phyloP scores from a whole-genome alignment of 2,888 invertebrate species.

The Agriotes lineatus region DNA sequence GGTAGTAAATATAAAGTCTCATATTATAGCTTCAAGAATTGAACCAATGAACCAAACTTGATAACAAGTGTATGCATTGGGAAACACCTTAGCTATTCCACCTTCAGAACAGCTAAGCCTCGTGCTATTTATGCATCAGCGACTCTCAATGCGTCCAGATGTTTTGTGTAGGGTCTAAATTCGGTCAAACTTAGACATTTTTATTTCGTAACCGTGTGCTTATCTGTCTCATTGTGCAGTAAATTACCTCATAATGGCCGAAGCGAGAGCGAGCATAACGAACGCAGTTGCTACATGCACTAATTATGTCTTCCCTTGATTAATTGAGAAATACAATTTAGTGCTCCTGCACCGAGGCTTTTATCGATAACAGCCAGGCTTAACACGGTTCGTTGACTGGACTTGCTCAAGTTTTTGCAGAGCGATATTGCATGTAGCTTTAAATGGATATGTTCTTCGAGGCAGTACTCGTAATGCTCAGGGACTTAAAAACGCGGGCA shows the following conservation, averaged over 20 bases:
- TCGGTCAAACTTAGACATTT: conserved; percentile 31
- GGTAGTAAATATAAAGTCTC: no score
- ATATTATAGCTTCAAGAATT: no score
- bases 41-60: no score
- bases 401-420: conserved; percentile 21
- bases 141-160: conserved; percentile 34
- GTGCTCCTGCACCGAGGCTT: conserved; percentile 5
- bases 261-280: conserved; percentile 25
- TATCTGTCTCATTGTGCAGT: conserved; percentile 22
- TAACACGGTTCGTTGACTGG: conserved; percentile 13
- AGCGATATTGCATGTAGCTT: conserved; percentile 12
- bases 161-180: conserved; percentile 41
- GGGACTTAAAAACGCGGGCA: no score
- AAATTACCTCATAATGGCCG: conserved; percentile 36
- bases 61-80: no score
- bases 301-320: conserved; percentile 22
- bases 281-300: conserved; percentile 18
- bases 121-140: conserved; percentile 24
- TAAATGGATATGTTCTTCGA: conserved; percentile 1
- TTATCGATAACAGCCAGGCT: conserved; percentile 22
- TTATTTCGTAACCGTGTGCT: conserved; percentile 23
- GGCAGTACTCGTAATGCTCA: no score
- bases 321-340: conserved; percentile 24
- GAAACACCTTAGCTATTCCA: no score
- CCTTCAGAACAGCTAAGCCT: no score